A percentile compares a stretch with the other conserved stretches of the same genome.
phyloP scores from a whole-genome alignment of 2,113 vertebrate species.

The Lathamus discolor region DNA sequence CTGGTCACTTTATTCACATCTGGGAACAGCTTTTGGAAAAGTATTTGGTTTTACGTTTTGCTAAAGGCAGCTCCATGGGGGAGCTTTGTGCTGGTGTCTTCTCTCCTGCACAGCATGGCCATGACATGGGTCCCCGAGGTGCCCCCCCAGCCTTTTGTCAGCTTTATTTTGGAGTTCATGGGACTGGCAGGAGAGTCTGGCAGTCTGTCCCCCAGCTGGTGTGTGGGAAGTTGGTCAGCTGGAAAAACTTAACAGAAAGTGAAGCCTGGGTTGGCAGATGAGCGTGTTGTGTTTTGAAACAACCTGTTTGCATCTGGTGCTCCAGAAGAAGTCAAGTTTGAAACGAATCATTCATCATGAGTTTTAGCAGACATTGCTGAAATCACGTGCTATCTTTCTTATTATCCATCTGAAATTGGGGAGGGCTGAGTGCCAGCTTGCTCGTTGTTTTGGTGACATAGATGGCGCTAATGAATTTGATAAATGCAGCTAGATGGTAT shows the following conservation, averaged over 20 bases:
- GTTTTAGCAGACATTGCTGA: not conserved
- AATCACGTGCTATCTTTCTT: not conserved
- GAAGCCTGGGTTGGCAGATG: not conserved
- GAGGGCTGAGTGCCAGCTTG: not conserved
- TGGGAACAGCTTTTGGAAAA: not conserved
- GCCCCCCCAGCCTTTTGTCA: not conserved
- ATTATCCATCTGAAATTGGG: not conserved
- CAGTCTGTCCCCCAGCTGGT: not conserved
- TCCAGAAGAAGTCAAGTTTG: not conserved
- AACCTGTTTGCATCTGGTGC: not conserved
- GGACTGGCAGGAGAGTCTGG: not conserved
- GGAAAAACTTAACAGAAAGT: not conserved
- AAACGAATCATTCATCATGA: not conserved
- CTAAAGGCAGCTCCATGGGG: not conserved
- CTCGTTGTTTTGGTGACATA: not conserved
- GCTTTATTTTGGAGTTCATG: fast-evolving
- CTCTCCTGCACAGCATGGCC: fast-evolving
- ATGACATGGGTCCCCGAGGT: not conserved
- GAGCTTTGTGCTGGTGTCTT: not conserved
- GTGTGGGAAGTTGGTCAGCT: not conserved
- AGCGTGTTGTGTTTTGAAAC: not conserved
- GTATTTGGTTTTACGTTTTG: not conserved
- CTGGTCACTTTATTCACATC: not conserved
- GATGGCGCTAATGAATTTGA: not conserved
- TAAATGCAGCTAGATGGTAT: not conserved